Conservation (phyloP, 1,140 invertebrate species). For the Drosophila paulistorum region DNA sequence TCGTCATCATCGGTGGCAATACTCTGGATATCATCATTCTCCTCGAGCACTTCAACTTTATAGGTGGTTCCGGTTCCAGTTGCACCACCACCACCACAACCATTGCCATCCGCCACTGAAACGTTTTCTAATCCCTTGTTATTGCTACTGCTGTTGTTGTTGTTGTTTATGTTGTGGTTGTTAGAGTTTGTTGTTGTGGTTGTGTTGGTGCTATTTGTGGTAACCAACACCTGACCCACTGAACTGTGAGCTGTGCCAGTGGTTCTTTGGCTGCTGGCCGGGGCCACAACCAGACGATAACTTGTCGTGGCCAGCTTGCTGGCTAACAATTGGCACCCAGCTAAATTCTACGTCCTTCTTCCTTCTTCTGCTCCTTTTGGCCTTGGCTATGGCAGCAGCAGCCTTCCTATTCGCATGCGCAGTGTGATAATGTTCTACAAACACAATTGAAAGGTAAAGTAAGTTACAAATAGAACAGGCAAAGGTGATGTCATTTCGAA, state of each 20-base stretch:
- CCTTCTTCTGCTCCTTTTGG: not conserved
- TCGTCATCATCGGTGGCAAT: constrained; percentile 90
- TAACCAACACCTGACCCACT: not conserved
- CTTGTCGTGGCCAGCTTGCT: constrained; percentile 65
- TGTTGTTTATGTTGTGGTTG: constrained; percentile 34
- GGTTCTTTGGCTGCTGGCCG: constrained; percentile 47
- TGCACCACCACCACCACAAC: not conserved
- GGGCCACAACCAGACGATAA: constrained; percentile 70
- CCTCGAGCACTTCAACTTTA: constrained; percentile 84
- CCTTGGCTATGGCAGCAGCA: not conserved
- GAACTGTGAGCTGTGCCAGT: not conserved
- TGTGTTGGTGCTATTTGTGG: not conserved
- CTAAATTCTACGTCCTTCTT: not conserved
- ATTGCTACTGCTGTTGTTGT: not conserved
- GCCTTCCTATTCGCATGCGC: constrained; percentile 6
- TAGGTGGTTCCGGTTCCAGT: constrained; percentile 52
- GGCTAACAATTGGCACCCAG: too few species aligned
- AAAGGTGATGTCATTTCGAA: too few species aligned
- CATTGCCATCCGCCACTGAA: not conserved
- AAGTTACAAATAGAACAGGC: too few species aligned
- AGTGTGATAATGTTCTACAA: constrained; percentile 3
- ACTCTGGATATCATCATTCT: constrained; percentile 85
- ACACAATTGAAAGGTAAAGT: too few species aligned
- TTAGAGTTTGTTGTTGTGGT: not conserved
- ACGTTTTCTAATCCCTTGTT: constrained; percentile 41